Evolutionary conservation across 2,888 invertebrate species (phyloP).

Genomic region (Eupithecia subumbrata): DNA sequence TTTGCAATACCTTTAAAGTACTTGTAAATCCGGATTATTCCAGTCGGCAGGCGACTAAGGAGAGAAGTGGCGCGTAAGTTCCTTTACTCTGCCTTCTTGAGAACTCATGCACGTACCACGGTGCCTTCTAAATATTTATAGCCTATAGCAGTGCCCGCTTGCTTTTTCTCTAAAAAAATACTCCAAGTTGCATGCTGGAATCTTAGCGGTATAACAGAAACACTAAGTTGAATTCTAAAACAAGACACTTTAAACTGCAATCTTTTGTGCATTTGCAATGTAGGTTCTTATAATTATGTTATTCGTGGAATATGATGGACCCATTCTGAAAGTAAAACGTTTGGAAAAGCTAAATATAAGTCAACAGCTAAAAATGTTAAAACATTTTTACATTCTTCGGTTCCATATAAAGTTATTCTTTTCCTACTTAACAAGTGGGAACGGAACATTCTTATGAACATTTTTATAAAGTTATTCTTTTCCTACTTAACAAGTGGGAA

Average conservation of each 20-base stretch:
- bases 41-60: conserved; percentile 47
- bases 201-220: conserved; percentile 10
- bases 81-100: conserved; percentile 29
- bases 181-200: conserved; percentile 13
- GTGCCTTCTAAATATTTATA: conserved; percentile 66
- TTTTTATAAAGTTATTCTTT: background rate
- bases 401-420: background rate
- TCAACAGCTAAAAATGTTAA: background rate
- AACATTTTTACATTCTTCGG: background rate
- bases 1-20: conserved; percentile 41
- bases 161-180: conserved; percentile 28
- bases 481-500: background rate
- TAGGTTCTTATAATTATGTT: background rate
- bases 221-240: background rate
- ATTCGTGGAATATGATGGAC: background rate
- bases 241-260: background rate
- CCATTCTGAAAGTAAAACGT: background rate
- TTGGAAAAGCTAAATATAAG: background rate
- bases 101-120: conserved; percentile 55
- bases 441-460: background rate
- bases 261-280: background rate
- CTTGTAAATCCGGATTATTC: conserved; percentile 52
- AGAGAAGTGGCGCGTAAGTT: conserved; percentile 49
- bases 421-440: background rate
- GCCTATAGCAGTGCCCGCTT: conserved; percentile 24